A percentile compares a stretch with the other conserved stretches of the same genome.
Conservation (phyloP, 2,113 vertebrate species). For the Pedionomus torquatus region DNA sequence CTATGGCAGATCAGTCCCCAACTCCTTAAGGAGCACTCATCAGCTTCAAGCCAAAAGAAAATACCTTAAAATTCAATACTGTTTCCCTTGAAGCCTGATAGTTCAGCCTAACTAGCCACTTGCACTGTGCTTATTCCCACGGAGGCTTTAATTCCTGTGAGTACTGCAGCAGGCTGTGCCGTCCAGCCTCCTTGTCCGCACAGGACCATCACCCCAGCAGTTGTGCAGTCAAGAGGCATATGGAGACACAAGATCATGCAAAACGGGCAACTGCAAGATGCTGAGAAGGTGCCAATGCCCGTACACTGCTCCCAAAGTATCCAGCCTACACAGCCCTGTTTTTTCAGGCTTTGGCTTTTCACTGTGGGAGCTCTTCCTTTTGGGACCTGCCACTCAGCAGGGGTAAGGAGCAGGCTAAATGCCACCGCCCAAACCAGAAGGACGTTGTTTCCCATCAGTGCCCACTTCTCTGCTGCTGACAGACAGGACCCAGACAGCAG, state of each 20-base stretch:
- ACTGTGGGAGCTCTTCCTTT: neutral
- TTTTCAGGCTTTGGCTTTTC: neutral
- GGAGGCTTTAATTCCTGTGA: neutral
- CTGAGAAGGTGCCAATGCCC: neutral
- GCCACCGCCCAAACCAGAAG: neutral
- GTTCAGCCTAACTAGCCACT: neutral
- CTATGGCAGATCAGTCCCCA: neutral
- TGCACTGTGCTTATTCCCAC: fast-evolving
- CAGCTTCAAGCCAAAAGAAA: neutral
- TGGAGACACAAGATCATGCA: fast-evolving
- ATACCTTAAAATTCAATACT: neutral
- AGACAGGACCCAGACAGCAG: neutral
- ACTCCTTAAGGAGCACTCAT: neutral
- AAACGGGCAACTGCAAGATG: fast-evolving
- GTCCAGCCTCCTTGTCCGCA: neutral
- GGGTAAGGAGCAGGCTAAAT: neutral
- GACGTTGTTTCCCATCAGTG: neutral
- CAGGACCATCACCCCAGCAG: neutral
- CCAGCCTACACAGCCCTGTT: fast-evolving
- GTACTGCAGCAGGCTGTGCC: neutral
- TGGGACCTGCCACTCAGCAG: neutral
- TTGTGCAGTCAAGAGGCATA: neutral
- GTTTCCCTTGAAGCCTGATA: neutral
- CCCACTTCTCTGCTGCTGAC: neutral
- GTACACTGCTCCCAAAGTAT: fast-evolving